phyloP scores from a whole-genome alignment of 1,140 invertebrate species.

The Aphaenogaster rudis region DNA sequence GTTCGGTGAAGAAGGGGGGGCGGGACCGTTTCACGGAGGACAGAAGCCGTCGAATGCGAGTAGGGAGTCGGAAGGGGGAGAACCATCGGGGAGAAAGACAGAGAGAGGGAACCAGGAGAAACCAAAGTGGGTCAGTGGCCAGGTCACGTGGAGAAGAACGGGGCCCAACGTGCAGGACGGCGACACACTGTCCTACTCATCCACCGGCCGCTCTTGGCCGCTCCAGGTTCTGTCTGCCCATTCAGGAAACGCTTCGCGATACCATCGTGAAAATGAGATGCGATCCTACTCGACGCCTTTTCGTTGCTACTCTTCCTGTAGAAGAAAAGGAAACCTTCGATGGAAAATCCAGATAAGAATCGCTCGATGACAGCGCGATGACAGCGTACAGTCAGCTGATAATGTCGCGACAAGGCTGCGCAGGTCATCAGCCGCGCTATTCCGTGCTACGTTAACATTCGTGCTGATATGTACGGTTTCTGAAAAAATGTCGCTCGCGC shows the following conservation, averaged over 20 bases:
- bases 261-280: conserved; percentile 68
- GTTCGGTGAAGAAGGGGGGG: conserved; percentile 60
- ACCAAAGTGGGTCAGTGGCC: conserved; percentile 86
- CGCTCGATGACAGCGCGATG: background rate
- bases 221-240: conserved; percentile 77
- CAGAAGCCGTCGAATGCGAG: conserved; percentile 40
- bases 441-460: background rate
- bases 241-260: conserved; percentile 81
- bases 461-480: background rate
- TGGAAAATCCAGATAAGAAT: conserved; percentile 13
- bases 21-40: conserved; percentile 37
- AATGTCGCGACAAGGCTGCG: background rate
- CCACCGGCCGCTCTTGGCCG: conserved; percentile 67
- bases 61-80: conserved; percentile 25
- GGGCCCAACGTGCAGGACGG: conserved; percentile 83
- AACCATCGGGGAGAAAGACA: conserved; percentile 34
- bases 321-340: conserved; percentile 15
- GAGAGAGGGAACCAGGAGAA: conserved; percentile 76
- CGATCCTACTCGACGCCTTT: background rate
- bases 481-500: background rate
- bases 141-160: conserved; percentile 85
- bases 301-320: background rate
- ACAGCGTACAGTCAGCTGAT: conserved; percentile 29
- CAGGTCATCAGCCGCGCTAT: background rate
- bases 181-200: conserved; percentile 87